These are phyloP conservation scores for Ptychadena robeensis DNA, from an alignment of 2,797 vertebrate genomes.

Conservation along the genomic window DNA sequence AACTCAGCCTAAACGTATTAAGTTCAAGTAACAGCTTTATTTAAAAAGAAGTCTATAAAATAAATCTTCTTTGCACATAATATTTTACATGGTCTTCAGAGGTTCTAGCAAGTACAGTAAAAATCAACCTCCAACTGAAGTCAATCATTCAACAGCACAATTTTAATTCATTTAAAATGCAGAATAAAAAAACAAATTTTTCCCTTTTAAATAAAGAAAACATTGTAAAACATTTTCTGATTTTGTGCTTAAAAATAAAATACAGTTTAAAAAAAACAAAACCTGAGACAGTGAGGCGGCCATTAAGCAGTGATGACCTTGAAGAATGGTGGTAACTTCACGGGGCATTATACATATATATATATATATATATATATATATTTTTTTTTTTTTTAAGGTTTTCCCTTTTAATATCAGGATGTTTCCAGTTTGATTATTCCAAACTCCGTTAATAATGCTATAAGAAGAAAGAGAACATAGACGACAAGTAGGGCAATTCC, in stretches of 20 bases:
- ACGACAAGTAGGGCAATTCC: constrained; percentile 85
- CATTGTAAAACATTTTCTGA: neutral
- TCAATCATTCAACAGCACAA: neutral
- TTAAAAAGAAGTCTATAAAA: constrained; percentile 37
- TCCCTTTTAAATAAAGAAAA: constrained; percentile 5
- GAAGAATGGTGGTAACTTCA: neutral
- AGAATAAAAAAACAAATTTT: neutral
- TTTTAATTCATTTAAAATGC: neutral
- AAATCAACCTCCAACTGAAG: neutral
- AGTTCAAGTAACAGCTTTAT: constrained; percentile 30
- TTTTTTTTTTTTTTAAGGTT: neutral
- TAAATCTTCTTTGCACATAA: constrained; percentile 2
- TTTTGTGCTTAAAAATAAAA: constrained; percentile 7
- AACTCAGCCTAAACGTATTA: neutral
- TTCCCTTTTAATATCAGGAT: constrained; percentile 47
- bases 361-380: too few relatives aligned
- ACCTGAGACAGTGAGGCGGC: constrained; percentile 43
- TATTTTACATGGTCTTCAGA: neutral
- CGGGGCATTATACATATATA: too few relatives aligned
- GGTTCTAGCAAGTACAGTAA: neutral
- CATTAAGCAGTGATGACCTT: neutral
- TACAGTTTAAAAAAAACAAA: neutral
- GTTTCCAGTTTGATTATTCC: constrained; percentile 72
- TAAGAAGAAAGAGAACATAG: constrained; percentile 83
- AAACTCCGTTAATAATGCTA: constrained; percentile 92